A percentile compares a stretch with the other conserved stretches of the same genome.
These are phyloP conservation scores for Whitmania pigra DNA, from an alignment of 1,140 invertebrate genomes.

Conservation along the genomic window DNA sequence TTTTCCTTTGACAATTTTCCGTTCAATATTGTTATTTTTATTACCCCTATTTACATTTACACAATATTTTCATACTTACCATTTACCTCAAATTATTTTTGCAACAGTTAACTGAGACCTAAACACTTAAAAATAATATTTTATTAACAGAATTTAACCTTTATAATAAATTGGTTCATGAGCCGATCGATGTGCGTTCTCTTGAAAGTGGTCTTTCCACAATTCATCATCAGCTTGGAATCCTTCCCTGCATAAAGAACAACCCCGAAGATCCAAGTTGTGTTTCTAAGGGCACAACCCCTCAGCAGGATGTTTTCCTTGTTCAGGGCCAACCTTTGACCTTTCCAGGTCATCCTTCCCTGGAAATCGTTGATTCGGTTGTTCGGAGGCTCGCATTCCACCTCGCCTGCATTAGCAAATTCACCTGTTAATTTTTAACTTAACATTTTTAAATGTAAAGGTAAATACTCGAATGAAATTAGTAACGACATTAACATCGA, in stretches of 20 bases:
- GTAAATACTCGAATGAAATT: too few relatives aligned
- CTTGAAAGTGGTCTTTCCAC: constrained; percentile 96
- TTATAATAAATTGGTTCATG: constrained; percentile 22
- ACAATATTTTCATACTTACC: background rate
- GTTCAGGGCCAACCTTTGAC: constrained; percentile 22
- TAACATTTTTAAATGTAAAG: too few relatives aligned
- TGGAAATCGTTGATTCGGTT: constrained; percentile 97
- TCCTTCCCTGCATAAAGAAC: constrained; percentile 90
- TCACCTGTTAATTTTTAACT: background rate
- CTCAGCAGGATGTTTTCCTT: constrained; percentile 76
- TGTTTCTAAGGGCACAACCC: constrained; percentile 87
- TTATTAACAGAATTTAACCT: constrained; percentile 10
- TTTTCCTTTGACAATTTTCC: too few relatives aligned
- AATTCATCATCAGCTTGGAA: constrained; percentile 99
- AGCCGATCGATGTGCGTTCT: constrained; percentile 82
- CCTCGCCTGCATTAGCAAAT: constrained; percentile 56
- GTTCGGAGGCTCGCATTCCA: constrained; percentile 92
- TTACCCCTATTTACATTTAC: background rate
- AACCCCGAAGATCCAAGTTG: constrained; percentile 83
- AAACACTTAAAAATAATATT: background rate
- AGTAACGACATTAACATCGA: too few relatives aligned
- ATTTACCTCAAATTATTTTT: too few relatives aligned
- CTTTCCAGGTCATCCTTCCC: constrained; percentile 50
- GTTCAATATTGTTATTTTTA: too few relatives aligned
- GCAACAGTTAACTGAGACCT: too few relatives aligned